Base-by-base conservation (phyloP, 2,113 vertebrate species). In the Lepisosteus oculatus region DNA sequence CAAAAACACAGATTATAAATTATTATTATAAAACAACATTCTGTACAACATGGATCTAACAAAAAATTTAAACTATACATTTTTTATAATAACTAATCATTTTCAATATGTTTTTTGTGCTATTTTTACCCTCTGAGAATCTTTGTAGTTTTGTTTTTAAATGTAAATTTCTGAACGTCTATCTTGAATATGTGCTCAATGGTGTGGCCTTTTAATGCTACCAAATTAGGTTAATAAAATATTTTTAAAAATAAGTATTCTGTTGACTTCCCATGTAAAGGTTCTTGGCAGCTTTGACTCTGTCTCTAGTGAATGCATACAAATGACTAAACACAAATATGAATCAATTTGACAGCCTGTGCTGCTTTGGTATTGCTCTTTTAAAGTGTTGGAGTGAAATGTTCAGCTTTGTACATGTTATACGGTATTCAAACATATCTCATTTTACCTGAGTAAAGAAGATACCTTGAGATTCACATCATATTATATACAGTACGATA, bases 271-370 rank as follows among this genome's bases (percentile, higher is more conserved):
- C 80, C 72, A 61, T 79, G 75, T 65, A 76, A 69, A 61, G 74
- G 77, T 77, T 80, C 78, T 83, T 83, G 76, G 72, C 72, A 78
- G 77, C 70, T 80, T 55, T 67, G 65, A 76, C 71, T 71, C 17
- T 69, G 68, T 84, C 80, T 82, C 85, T 78, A 73, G 82, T 81
- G 85, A 79, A 51, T 55, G 51, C 65, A 83, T 84, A 78, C 81
- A 82, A 79, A 86, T 88, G 65, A 76, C 75, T 61, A 70, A 70
- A 82, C 75, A 80, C 72, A 76, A 76, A 76, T 83, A 77, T 76
- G 74, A 67, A 76, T 65, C 43, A 72, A 45, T 5, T 56, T 78
- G 59, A 71, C 72, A 71, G 70, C 76, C 67, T 68, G 29, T 77
- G 45, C 61, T n/a, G 42, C 55, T 45, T 45, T 3, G 44, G 43